Percentiles rank a stretch among this genome's conserved stretches.
These are phyloP conservation scores for Hycleus phaleratus DNA, from an alignment of 1,140 invertebrate species.

Conservation along the genomic window DNA sequence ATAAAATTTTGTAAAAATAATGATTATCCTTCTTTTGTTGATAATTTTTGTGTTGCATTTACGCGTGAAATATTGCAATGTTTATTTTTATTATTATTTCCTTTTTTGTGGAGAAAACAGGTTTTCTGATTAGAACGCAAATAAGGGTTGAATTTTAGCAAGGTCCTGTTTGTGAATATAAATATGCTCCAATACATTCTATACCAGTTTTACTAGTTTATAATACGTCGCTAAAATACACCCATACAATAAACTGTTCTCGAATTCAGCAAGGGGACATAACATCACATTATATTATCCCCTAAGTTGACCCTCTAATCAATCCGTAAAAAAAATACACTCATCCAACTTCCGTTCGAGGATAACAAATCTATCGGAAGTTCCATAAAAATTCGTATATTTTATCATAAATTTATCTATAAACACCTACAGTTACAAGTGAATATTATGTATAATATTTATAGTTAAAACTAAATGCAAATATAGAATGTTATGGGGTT, in stretches of 20 bases:
- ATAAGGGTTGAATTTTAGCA: conserved; percentile 15
- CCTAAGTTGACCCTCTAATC: too few relatives aligned
- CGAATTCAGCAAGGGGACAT: too few relatives aligned
- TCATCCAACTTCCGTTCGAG: not conserved
- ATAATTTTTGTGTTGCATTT: not conserved
- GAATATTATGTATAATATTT: too few relatives aligned
- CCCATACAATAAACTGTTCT: too few relatives aligned
- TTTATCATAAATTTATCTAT: too few relatives aligned
- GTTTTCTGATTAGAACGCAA: conserved; percentile 6
- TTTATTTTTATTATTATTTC: too few relatives aligned
- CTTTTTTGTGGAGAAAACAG: conserved; percentile 2
- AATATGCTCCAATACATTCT: conserved; percentile 5
- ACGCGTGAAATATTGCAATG: not conserved
- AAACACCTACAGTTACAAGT: too few relatives aligned
- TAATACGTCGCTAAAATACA: conserved; percentile 19
- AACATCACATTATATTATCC: too few relatives aligned
- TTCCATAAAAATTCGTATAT: too few relatives aligned
- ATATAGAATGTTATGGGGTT: conserved; percentile 18
- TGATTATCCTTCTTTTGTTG: too few relatives aligned
- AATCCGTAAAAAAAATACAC: too few relatives aligned
- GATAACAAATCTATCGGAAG: not conserved
- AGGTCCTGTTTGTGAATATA: not conserved
- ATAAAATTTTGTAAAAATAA: too few relatives aligned
- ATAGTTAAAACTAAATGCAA: conserved; percentile 13
- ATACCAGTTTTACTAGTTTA: conserved; percentile 25